Base-by-base conservation (phyloP, 2,888 invertebrate genomes). In the Hedychridium roseum region DNA sequence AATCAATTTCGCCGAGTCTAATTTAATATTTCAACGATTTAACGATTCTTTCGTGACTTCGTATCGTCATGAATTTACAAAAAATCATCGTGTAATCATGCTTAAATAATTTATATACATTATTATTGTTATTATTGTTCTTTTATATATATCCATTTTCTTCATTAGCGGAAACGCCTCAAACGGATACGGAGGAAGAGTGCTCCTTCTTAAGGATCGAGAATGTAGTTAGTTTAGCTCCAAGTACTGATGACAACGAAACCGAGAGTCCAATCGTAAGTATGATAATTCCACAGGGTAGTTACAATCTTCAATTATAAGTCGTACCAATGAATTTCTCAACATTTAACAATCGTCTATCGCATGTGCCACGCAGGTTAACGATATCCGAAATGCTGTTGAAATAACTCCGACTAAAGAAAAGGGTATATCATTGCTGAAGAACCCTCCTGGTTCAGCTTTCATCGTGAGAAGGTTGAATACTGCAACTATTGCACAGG, bases 161-260 rank as follows among this genome's bases (percentile, higher is more conserved):
- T 6, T 23, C 9, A 30, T 2, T 18, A 21, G 21, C 23, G 7
- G 56, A 55, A 16, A n/a, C 46, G 20, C 16, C 44, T 16, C 57
- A 59, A n/a, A 34, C 57, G 2, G 56, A 67, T 4, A 47, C 42
- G 2, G 68, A 69, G 9, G 72, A 71, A 12, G 65, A 64, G n/a
- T 66, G 70, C 27, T 71, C 74, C 2, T 76, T 77, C 38, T 51
- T 80, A 12, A 73, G 81, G 47, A 85, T 86, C 31, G 81, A 83
- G 59, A 84, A 79, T 55, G 83, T 86, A 4, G 76, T 84, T 2
- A 85, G 85, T 59, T 79, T 86, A 1, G 82, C 82, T 16, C 69
- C 73, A 2, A 63, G 51, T 31, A n/a, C 41, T 7, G 60, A 64
- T 1, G 50, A 21, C n/a, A 57, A 54, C 31, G 59, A 39, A 1